phyloP scores from a whole-genome alignment of 2,888 invertebrate species.

The Drosophila bunnanda region DNA sequence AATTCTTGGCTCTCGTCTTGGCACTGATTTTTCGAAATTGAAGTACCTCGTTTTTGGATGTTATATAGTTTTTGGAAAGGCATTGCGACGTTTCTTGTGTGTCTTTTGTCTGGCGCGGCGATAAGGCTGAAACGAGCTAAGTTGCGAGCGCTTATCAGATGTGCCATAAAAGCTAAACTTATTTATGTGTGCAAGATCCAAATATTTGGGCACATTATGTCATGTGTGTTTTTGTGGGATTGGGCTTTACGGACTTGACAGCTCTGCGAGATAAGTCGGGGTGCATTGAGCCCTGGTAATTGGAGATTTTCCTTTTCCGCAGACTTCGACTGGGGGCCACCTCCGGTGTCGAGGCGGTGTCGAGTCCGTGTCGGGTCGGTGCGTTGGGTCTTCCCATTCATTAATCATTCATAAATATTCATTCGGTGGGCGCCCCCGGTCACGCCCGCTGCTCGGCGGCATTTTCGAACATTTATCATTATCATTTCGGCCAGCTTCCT shows the following conservation, averaged over 20 bases:
- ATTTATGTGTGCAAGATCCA: constrained; percentile 59
- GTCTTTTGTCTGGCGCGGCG: constrained; percentile 10
- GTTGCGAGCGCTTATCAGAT: constrained; percentile 57
- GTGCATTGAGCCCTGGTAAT: constrained; percentile 47
- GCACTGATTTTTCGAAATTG: constrained; percentile 25
- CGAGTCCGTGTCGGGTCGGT: neutral
- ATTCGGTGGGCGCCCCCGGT: constrained; percentile 35
- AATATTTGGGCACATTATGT: constrained; percentile 66
- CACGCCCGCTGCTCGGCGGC: constrained; percentile 19
- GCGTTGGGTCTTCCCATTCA: constrained; percentile 49
- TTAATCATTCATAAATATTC: constrained; percentile 77
- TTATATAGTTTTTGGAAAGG: constrained; percentile 28
- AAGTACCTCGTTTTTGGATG: constrained; percentile 10
- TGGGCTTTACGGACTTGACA: constrained; percentile 14
- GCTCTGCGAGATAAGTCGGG: constrained; percentile 14
- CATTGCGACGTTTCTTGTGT: constrained; percentile 10
- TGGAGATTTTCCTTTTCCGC: constrained; percentile 31
- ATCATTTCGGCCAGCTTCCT: constrained; percentile 63
- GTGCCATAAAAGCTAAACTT: constrained; percentile 36
- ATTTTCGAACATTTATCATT: constrained; percentile 69
- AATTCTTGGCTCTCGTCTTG: constrained; percentile 38
- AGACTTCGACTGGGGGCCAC: constrained; percentile 20
- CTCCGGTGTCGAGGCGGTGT: constrained; percentile 5
- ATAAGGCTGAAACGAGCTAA: constrained; percentile 45
- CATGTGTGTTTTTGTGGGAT: constrained; percentile 24